These are phyloP conservation scores for Chlorops oryzae DNA, from an alignment of 1,140 invertebrate species.

Conservation along the genomic window DNA sequence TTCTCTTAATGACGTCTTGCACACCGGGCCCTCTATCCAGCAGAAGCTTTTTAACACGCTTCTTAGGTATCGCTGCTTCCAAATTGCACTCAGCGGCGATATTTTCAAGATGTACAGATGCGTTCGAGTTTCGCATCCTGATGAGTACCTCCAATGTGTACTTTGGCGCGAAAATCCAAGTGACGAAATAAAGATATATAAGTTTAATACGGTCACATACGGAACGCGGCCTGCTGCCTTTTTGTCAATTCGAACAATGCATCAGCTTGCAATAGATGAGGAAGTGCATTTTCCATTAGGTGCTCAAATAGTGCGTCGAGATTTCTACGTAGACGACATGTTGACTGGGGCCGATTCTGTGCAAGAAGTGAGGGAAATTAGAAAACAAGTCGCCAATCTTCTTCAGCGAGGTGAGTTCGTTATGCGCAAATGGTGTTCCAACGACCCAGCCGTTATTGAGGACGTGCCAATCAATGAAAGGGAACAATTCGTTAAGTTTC, in stretches of 20 bases:
- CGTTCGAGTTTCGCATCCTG: slow-evolving; percentile 29
- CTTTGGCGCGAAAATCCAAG: slow-evolving; percentile 19
- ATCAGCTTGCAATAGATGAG: slow-evolving; percentile 22
- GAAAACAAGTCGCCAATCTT: slow-evolving; percentile 14
- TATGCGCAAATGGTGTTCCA: slow-evolving; percentile 45
- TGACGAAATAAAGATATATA: slow-evolving; percentile 1
- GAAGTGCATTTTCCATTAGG: slow-evolving; percentile 22
- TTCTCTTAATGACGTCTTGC: too few relatives aligned
- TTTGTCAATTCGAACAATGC: slow-evolving; percentile 9
- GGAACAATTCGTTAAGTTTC: slow-evolving; percentile 9
- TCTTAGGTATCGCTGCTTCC: slow-evolving; percentile 23
- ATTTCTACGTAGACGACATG: slow-evolving; percentile 47
- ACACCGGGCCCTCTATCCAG: too few relatives aligned
- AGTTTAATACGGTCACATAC: slow-evolving; percentile 23
- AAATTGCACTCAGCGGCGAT: slow-evolving; percentile 36
- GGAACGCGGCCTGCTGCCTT: slow-evolving; percentile 16
- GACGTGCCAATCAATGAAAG: background rate
- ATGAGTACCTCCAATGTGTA: slow-evolving; percentile 37
- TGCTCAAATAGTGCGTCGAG: slow-evolving; percentile 21
- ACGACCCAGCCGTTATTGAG: slow-evolving; percentile 19
- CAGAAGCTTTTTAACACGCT: background rate
- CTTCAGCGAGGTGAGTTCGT: slow-evolving; percentile 33
- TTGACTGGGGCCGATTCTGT: slow-evolving; percentile 26
- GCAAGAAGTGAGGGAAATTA: slow-evolving; percentile 13
- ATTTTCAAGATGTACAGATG: slow-evolving; percentile 48